Conservation (phyloP, 2,113 vertebrate genomes). For the Sarotherodon lohbergeri region DNA sequence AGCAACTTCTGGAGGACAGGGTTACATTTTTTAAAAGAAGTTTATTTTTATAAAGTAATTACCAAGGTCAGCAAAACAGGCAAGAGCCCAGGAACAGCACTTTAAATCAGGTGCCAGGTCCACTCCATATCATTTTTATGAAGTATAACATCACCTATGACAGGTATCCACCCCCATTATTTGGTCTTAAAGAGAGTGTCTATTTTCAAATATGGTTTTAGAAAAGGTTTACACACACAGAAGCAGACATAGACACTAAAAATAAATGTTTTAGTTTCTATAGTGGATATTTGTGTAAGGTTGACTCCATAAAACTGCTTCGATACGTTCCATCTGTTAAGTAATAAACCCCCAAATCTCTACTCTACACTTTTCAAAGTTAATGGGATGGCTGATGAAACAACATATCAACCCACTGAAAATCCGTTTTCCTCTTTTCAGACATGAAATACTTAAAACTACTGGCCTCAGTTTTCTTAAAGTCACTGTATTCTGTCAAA, state of each 20-base stretch:
- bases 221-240: not conserved
- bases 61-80: not conserved
- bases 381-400: not conserved
- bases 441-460: not conserved
- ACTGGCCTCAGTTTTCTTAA: not conserved
- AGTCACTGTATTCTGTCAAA: accelerated
- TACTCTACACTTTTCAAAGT: not conserved
- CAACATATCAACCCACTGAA: not conserved
- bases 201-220: not conserved
- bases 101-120: not conserved
- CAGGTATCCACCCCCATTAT: not conserved
- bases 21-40: not conserved
- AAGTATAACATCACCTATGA: not conserved
- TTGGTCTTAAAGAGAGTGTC: not conserved
- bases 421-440: not conserved
- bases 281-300: not conserved
- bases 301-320: not conserved
- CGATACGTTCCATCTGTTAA: not conserved
- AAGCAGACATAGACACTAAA: not conserved
- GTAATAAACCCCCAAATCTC: not conserved
- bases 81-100: not conserved
- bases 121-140: not conserved
- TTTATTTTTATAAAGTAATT: not conserved
- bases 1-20: not conserved
- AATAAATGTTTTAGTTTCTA: not conserved